These are phyloP conservation scores for Cotesia chilonis DNA, from an alignment of 1,140 invertebrate species.

Conservation along the genomic window DNA sequence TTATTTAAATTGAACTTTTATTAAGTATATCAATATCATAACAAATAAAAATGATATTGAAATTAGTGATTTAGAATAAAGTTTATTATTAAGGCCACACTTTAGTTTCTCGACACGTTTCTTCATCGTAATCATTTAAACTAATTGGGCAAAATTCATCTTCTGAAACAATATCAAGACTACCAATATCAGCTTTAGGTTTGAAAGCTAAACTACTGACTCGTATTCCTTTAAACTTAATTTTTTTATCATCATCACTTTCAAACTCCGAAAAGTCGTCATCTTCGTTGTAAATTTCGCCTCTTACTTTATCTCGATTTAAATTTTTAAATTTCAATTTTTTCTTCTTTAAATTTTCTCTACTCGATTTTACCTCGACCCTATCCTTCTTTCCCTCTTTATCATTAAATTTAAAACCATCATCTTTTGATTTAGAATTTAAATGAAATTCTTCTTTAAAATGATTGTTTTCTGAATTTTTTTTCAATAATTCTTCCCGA, in stretches of 20 bases:
- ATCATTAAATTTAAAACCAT: too few relatives aligned
- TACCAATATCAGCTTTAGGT: constrained; percentile 55
- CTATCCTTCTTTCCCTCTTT: too few relatives aligned
- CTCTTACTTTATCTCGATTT: constrained; percentile 47
- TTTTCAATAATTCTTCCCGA: background rate
- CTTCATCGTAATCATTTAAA: constrained; percentile 54
- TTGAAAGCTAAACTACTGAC: constrained; percentile 56
- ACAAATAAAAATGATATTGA: too few relatives aligned
- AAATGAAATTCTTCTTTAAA: too few relatives aligned
- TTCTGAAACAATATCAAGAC: constrained; percentile 52
- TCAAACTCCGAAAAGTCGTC: constrained; percentile 60
- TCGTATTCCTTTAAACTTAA: constrained; percentile 44
- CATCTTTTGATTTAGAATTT: too few relatives aligned
- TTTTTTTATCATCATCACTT: constrained; percentile 41
- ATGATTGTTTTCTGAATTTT: too few relatives aligned
- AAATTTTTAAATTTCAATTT: constrained; percentile 42
- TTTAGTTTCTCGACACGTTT: constrained; percentile 47
- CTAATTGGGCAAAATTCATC: constrained; percentile 62
- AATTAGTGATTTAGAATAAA: too few relatives aligned
- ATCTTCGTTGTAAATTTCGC: constrained; percentile 28
- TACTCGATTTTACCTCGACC: too few relatives aligned
- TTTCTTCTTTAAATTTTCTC: constrained; percentile 24
- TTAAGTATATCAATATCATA: too few relatives aligned
- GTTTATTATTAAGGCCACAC: constrained; percentile 50
- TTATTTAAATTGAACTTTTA: too few relatives aligned